Conservation (phyloP, 2,888 invertebrate species). For the Penaeus monodon region DNA sequence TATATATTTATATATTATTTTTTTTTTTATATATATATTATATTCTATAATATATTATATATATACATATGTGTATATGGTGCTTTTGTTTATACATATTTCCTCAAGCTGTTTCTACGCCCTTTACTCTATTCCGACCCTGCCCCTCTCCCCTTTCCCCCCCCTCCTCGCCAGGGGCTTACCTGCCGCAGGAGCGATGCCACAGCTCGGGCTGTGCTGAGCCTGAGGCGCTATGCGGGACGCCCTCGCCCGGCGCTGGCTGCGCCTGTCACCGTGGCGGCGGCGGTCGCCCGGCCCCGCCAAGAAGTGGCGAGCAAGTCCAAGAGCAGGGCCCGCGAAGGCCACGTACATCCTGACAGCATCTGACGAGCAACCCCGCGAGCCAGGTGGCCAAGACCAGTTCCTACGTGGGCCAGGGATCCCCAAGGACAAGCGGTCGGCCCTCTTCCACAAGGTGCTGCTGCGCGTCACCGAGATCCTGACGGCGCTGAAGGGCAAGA, state of each 20-base stretch:
- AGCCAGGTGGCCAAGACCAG: constrained; percentile 10
- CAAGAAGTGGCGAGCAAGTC: constrained; percentile 3
- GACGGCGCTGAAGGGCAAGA: constrained; percentile 8
- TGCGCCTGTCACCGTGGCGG: constrained; percentile 20
- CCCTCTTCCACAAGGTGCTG: constrained; percentile 47
- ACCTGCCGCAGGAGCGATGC: constrained; percentile 24
- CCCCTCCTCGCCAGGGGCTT: no score
- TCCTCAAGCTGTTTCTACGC: no score
- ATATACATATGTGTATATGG: no score
- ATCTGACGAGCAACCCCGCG: constrained; percentile 23
- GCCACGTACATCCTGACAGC: background rate
- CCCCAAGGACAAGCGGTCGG: constrained; percentile 25
- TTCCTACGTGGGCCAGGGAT: constrained; percentile 26
- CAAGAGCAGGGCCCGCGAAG: constrained; percentile 1
- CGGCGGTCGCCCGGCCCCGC: constrained; percentile 26
- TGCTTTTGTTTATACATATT: no score
- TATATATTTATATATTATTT: no score
- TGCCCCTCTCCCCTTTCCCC: no score
- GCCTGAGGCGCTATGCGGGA: constrained; percentile 21
- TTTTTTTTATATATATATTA: no score
- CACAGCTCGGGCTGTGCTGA: constrained; percentile 13
- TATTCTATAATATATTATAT: no score
- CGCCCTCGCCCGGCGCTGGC: background rate
- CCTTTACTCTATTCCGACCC: no score
- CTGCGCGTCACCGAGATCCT: constrained; percentile 27